Evolutionary conservation across 2,113 vertebrate genomes (phyloP).

Genomic region (Morone saxatilis): DNA sequence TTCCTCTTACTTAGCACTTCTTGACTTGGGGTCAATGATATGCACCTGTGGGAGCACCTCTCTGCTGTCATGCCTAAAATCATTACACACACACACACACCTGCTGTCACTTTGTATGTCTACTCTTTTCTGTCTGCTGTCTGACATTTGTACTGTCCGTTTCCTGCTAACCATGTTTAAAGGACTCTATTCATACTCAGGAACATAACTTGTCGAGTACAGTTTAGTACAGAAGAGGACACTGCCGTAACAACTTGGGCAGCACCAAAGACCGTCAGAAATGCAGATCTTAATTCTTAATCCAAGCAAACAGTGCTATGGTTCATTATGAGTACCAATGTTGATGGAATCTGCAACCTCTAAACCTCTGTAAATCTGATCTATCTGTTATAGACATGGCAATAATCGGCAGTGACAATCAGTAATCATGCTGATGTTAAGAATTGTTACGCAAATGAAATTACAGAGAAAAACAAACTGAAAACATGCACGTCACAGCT

Average conservation of each 20-base stretch:
- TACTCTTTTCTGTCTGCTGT: background rate
- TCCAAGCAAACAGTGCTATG: background rate
- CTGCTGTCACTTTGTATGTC: background rate
- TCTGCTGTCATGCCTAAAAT: conserved; percentile 20
- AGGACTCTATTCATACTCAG: background rate
- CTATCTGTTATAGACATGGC: too few species aligned
- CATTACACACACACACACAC: conserved; percentile 7
- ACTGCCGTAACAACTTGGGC: background rate
- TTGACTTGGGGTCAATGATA: conserved; percentile 37
- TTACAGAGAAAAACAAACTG: background rate
- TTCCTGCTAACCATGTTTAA: background rate
- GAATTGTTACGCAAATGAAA: background rate
- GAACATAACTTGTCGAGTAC: background rate
- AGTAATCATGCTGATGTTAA: background rate
- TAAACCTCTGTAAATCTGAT: too few species aligned
- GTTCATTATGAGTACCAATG: background rate
- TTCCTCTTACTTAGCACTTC: conserved; percentile 65
- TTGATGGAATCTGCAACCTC: background rate
- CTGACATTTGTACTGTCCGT: background rate
- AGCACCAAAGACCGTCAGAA: background rate
- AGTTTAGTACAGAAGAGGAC: background rate
- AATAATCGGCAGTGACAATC: too few species aligned
- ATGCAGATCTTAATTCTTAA: too few species aligned
- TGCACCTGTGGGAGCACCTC: conserved; percentile 47
- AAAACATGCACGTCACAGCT: background rate